Evolutionary conservation across 2,888 invertebrate genomes (phyloP), one percentile per base, ranked within the genome.

Genomic region (Ormyrus nitidulus): DNA sequence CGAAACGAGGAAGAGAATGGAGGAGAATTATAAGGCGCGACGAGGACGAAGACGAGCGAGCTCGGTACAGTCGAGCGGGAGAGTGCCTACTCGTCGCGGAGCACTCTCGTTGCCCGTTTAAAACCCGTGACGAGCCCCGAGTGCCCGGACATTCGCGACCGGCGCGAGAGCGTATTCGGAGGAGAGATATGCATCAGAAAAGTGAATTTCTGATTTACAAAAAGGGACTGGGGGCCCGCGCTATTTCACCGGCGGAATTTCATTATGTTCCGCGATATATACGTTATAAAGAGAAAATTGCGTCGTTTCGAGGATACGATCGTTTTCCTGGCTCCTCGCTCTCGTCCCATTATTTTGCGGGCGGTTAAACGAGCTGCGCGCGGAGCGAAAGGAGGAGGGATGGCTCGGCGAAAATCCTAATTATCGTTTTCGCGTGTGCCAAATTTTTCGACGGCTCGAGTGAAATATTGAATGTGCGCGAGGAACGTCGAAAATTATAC

Each of bases 171-270:
- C 34, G 34, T 2, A 34, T 34, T 4, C 34, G 3, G 34, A 34
- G 34, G 34, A 34, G 77, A 80, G 80, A 77, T 77, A 73, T 53
- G 69, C 70, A 77, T 77, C 77, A 76, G 76, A 76, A 76, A 76
- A 76, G 80, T 76, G 80, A 77, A 80, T 80, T 80, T 77, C 77
- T 77, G 76, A 80, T 80, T 80, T 80, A 80, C 69, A 80, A 77
- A 77, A 80, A 77, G 73, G 34, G 51, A 71, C 61, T 11, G 53
- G 68, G 34, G 34, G 4, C 34, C 34, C 34, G 70, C 59, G 62
- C 68, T 73, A 73, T 73, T 79, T 71, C 75, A 56, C 46, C 53
- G 7, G 49, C 6, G 73, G 73, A 77, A 80, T 80, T 80, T 77
- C 76, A 80, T 80, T 80, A 76, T 54, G 56, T 66, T 34, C 59